phyloP scores from a whole-genome alignment of 2,797 vertebrate genomes.

The Notamacropus eugenii region DNA sequence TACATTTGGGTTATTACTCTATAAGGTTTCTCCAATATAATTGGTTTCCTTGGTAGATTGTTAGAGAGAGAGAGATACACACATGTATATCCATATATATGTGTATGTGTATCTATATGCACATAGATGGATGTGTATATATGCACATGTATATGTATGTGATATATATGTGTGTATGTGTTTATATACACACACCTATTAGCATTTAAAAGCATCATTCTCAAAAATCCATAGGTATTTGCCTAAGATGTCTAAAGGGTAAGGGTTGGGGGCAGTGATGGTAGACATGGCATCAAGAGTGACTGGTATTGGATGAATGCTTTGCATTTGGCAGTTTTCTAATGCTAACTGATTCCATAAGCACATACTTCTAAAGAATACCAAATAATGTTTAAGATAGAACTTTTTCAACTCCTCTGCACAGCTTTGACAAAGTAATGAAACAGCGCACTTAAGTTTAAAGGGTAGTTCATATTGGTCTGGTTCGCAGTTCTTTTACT shows the following conservation, averaged over 20 bases:
- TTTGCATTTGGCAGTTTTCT: background rate
- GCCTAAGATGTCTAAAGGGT: background rate
- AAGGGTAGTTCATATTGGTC: background rate
- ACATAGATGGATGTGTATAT: too few species aligned
- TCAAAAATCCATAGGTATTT: background rate
- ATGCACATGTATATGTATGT: too few species aligned
- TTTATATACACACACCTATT: background rate
- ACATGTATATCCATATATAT: background rate
- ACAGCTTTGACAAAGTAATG: background rate
- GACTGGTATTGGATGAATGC: background rate
- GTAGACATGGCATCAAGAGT: background rate
- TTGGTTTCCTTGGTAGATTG: background rate
- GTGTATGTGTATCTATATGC: too few species aligned
- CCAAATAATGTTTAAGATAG: background rate
- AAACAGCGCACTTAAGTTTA: background rate
- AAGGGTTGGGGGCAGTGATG: background rate
- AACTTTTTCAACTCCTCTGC: background rate
- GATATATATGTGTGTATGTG: too few species aligned
- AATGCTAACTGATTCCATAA: background rate
- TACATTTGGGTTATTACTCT: background rate
- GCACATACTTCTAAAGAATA: background rate
- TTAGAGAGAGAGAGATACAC: background rate
- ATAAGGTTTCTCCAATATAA: background rate
- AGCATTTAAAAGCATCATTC: background rate
- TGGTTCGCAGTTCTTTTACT: background rate